These are phyloP conservation scores for Panzeria rudis DNA, from an alignment of 2,888 invertebrate genomes.

Conservation along the genomic window DNA sequence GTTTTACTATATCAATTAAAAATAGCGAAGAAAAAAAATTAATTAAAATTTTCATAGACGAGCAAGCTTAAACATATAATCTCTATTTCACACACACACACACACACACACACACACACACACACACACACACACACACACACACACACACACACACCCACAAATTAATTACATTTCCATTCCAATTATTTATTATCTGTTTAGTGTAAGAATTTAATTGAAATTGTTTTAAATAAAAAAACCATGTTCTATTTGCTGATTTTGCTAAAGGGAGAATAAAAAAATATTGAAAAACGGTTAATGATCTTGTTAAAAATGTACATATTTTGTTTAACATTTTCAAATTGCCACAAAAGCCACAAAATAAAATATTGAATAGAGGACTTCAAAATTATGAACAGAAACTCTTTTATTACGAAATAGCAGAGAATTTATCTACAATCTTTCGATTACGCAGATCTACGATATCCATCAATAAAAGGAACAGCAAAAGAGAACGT, in stretches of 20 bases:
- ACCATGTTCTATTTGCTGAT: background rate
- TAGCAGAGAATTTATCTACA: too few relatives aligned
- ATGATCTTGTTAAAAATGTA: constrained; percentile 7
- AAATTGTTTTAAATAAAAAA: constrained; percentile 25
- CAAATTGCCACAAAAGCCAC: too few relatives aligned
- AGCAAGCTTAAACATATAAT: constrained; percentile 22
- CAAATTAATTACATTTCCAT: constrained; percentile 66
- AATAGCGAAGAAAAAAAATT: background rate
- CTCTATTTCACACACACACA: background rate
- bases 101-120: constrained; percentile 15
- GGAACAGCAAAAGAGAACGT: too few relatives aligned
- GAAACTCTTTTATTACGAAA: too few relatives aligned
- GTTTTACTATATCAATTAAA: constrained; percentile 30
- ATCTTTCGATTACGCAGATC: too few relatives aligned
- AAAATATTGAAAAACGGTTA: constrained; percentile 6
- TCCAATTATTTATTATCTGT: constrained; percentile 55
- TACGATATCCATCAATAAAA: too few relatives aligned
- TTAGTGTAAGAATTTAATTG: constrained; percentile 58
- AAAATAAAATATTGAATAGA: too few relatives aligned
- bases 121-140: background rate
- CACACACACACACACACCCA: constrained; percentile 18
- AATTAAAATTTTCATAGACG: constrained; percentile 52
- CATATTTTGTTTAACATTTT: constrained; percentile 1
- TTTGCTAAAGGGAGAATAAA: background rate
- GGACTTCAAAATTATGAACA: too few relatives aligned